A percentile compares a stretch with the other conserved stretches of the same genome.
These are phyloP conservation scores for Sitodiplosis mosellana DNA, from an alignment of 1,140 invertebrate genomes.

Conservation along the genomic window DNA sequence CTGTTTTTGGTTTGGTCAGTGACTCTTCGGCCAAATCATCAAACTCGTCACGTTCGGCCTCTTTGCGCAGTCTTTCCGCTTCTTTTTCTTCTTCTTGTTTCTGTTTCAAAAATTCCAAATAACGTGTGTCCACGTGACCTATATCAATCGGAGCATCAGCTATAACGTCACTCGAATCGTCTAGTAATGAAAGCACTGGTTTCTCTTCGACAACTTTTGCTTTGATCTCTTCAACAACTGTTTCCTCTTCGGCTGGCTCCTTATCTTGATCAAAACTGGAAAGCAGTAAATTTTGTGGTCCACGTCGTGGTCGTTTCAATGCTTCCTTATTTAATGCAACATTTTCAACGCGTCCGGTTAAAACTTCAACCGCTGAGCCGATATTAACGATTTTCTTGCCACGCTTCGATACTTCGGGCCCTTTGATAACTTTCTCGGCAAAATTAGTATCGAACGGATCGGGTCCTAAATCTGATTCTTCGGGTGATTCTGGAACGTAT, in stretches of 20 bases:
- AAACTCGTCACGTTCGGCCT: background rate
- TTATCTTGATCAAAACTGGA: conserved; percentile 40
- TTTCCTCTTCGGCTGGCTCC: conserved; percentile 17
- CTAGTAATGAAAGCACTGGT: conserved; percentile 43
- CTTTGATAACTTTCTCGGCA: conserved; percentile 65
- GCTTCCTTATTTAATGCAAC: conserved; percentile 36
- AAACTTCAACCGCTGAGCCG: conserved; percentile 65
- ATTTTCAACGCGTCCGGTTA: conserved; percentile 59
- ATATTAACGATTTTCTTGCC: conserved; percentile 65
- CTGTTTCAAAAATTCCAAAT: conserved; percentile 21
- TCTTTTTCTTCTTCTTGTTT: conserved; percentile 20
- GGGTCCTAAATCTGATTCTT: conserved; percentile 43
- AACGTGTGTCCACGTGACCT: conserved; percentile 16
- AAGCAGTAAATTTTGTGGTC: conserved; percentile 44
- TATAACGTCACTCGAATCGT: conserved; percentile 47
- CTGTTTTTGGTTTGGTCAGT: conserved; percentile 6
- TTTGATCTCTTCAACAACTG: conserved; percentile 6
- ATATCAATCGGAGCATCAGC: conserved; percentile 41
- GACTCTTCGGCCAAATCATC: background rate
- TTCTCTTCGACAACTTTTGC: too few relatives aligned
- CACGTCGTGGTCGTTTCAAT: conserved; percentile 34
- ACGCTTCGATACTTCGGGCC: conserved; percentile 47
- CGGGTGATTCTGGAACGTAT: conserved; percentile 67
- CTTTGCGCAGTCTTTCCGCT: conserved; percentile 2
- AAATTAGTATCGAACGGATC: conserved; percentile 77